Base-by-base conservation (phyloP, 2,888 invertebrate species). In the Agrochola litura region DNA sequence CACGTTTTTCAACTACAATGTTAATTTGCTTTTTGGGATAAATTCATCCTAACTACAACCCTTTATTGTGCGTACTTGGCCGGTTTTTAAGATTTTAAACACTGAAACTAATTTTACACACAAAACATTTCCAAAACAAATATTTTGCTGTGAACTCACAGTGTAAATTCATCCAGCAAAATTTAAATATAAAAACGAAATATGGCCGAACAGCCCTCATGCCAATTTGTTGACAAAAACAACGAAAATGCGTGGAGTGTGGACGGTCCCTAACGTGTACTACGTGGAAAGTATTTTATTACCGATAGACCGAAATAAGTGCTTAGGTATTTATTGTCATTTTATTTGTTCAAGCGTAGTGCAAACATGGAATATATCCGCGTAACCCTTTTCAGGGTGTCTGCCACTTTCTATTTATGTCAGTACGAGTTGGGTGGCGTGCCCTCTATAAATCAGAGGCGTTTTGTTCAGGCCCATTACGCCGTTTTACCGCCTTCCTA, bases 381-480 rank as follows among this genome's bases (percentile, higher is more conserved):
- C 90, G 89, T 92, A 94, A 94, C 94, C 94, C 94, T 94, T 94
- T 93, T 92, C 93, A 93, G 92, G 91, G 92, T 91, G 92, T 94
- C 94, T 94, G 94, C 92, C 93, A 93, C 93, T 94, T 94, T 94
- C 94, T 94, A 95, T 95, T 93, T 94, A 93, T 92, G 94, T 93
- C 93, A 92, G 94, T 91, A 87, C 92, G 91, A 92, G 91, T 91
- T 92, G 94, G 93, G 94, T 92, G 93, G 93, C 91, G 90, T 87
- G 93, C 92, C 93, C 93, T 91, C 92, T 92, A 95, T 95, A 95
- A 95, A 95, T 95, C 95, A 95, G 94, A 92, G 93, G 92, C 94
- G 93, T 95, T 95, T 95, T 95, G 94, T 95, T 95, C 94, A 91
- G 93, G 92, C 92, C 95, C 94, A 95, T 96, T 95, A 95, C 95